phyloP scores from a whole-genome alignment of 1,140 invertebrate species.

The Philotrypesis tridentata region DNA sequence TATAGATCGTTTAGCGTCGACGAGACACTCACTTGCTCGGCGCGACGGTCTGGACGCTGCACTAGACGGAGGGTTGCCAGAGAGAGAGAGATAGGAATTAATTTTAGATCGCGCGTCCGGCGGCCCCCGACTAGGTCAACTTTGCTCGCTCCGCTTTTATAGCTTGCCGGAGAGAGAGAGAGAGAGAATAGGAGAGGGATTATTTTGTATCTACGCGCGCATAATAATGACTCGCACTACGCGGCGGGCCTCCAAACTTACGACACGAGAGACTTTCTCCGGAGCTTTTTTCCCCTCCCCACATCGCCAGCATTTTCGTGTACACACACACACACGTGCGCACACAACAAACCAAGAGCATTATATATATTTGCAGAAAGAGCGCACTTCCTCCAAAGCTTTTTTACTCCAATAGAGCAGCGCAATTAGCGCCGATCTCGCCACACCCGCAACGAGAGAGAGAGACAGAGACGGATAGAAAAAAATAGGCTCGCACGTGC shows the following conservation, averaged over 20 bases:
- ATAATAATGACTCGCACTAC: no score
- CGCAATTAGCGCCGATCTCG: background rate
- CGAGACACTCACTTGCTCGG: background rate
- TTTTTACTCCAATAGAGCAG: background rate
- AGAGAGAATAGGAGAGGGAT: no score
- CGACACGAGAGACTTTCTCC: background rate
- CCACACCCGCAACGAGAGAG: background rate
- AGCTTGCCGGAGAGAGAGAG: no score
- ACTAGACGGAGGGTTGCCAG: background rate
- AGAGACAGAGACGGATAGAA: background rate
- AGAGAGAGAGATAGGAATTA: conserved; percentile 60
- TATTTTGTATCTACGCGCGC: background rate
- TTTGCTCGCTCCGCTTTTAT: conserved; percentile 43
- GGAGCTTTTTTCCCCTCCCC: background rate
- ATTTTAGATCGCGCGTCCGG: conserved; percentile 72
- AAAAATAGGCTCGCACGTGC: background rate
- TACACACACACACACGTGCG: no score
- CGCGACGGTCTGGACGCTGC: background rate
- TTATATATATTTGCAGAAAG: background rate
- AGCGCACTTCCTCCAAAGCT: background rate
- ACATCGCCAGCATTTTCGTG: no score
- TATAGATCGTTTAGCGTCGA: background rate
- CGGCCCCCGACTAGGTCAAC: conserved; percentile 66
- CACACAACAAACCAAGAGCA: no score
- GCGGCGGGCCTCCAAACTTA: background rate